A percentile compares a stretch with the other conserved stretches of the same genome.
These are phyloP conservation scores for Spilarctia lutea DNA, from an alignment of 2,888 invertebrate genomes.

Conservation along the genomic window DNA sequence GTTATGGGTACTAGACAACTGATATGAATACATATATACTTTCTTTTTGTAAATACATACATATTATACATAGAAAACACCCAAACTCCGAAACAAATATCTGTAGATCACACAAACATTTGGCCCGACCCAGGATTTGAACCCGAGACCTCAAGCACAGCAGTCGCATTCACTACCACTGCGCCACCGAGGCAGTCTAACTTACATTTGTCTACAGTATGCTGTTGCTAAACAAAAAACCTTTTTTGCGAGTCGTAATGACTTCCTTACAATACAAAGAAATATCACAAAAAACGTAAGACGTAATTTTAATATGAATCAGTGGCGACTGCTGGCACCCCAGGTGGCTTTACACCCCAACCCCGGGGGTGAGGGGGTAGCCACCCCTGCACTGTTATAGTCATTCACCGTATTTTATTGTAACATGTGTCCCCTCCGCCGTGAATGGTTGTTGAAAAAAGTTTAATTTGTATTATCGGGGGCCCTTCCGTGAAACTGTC, in stretches of 20 bases:
- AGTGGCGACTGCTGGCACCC: conserved; percentile 44
- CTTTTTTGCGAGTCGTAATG: not conserved
- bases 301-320: conserved; percentile 55
- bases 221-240: not conserved
- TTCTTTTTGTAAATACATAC: too few species aligned
- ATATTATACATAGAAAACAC: too few species aligned
- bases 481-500: conserved; percentile 18
- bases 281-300: conserved; percentile 13
- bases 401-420: conserved; percentile 46
- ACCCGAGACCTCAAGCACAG: too few species aligned
- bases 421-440: conserved; percentile 43
- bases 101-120: too few species aligned
- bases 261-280: not conserved
- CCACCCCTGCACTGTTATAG: conserved; percentile 38
- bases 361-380: conserved; percentile 10
- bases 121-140: too few species aligned
- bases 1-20: too few species aligned
- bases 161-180: too few species aligned
- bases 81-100: too few species aligned
- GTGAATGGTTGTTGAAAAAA: conserved; percentile 23
- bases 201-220: too few species aligned
- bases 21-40: too few species aligned
- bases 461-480: conserved; percentile 39
- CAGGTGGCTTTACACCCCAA: conserved; percentile 38
- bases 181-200: too few species aligned